phyloP scores from a whole-genome alignment of 2,888 invertebrate species.

The Malthinus seriepunctatus region DNA sequence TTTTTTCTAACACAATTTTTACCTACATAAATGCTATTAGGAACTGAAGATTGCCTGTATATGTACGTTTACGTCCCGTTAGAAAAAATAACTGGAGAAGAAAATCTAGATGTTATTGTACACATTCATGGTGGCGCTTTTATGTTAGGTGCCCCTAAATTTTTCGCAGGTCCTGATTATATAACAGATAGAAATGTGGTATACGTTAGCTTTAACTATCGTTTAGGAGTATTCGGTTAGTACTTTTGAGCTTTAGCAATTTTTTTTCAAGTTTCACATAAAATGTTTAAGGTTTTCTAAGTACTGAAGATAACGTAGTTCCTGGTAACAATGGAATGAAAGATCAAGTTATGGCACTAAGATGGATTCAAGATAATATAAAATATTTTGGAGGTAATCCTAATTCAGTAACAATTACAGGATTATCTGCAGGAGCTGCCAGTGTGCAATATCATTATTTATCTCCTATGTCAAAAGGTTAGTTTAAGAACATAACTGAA shows the following conservation, averaged over 20 bases:
- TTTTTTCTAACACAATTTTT: background rate
- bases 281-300: conserved; percentile 45
- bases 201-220: conserved; percentile 47
- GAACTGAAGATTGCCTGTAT: conserved; percentile 70
- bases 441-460: conserved; percentile 51
- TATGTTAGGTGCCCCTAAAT: conserved; percentile 50
- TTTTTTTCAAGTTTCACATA: background rate
- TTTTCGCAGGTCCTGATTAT: conserved; percentile 53
- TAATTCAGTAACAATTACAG: conserved; percentile 47
- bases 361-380: conserved; percentile 49
- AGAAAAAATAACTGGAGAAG: conserved; percentile 51
- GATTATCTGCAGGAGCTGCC: conserved; percentile 49
- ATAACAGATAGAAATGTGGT: conserved; percentile 52
- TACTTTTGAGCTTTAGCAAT: background rate
- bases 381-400: conserved; percentile 51
- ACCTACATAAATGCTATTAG: conserved; percentile 40
- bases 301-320: conserved; percentile 47
- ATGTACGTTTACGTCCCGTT: conserved; percentile 65
- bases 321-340: conserved; percentile 51
- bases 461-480: conserved; percentile 45
- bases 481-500: background rate
- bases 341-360: conserved; percentile 48
- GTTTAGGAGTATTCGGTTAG: conserved; percentile 45
- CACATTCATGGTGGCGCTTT: conserved; percentile 58
- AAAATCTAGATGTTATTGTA: conserved; percentile 52